A percentile compares a stretch with the other conserved stretches of the same genome.
Evolutionary conservation across 1,140 invertebrate species (phyloP).

Genomic region (Metaphire vulgaris): DNA sequence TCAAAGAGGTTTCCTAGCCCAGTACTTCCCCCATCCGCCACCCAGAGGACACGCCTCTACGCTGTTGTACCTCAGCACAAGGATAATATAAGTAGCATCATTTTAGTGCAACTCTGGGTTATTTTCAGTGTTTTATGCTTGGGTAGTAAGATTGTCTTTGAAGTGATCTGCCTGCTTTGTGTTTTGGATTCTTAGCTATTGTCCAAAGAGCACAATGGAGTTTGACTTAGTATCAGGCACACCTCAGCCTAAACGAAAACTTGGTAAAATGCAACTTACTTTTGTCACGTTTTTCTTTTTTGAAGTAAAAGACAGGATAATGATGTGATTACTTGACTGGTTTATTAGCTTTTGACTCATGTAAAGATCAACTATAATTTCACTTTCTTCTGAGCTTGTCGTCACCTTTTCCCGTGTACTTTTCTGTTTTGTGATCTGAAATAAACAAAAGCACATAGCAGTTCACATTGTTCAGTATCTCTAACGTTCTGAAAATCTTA

Average conservation of each 20-base stretch:
- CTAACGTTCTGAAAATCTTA: too few species aligned
- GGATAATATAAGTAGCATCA: not conserved
- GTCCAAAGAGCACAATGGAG: not conserved
- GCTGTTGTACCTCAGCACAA: not conserved
- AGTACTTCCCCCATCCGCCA: not conserved
- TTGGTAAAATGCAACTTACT: not conserved
- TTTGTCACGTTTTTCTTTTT: too few species aligned
- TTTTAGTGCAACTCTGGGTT: not conserved
- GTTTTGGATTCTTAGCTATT: not conserved
- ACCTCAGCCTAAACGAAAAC: not conserved
- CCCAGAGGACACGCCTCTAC: not conserved
- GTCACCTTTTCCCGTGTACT: too few species aligned
- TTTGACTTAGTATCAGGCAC: not conserved
- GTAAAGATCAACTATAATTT: not conserved
- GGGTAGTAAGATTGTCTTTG: not conserved
- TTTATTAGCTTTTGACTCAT: not conserved
- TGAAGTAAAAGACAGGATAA: too few species aligned
- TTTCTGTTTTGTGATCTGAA: not conserved
- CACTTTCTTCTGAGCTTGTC: not conserved
- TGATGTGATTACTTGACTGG: not conserved
- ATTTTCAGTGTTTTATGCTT: too few species aligned
- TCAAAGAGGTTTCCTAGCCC: too few species aligned
- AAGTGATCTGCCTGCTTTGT: not conserved
- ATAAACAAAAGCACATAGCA: not conserved
- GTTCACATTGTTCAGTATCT: too few species aligned